Evolutionary conservation across 2,888 invertebrate genomes (phyloP), one percentile per base, ranked within the genome.

Genomic region (Drosophila phalerata): DNA sequence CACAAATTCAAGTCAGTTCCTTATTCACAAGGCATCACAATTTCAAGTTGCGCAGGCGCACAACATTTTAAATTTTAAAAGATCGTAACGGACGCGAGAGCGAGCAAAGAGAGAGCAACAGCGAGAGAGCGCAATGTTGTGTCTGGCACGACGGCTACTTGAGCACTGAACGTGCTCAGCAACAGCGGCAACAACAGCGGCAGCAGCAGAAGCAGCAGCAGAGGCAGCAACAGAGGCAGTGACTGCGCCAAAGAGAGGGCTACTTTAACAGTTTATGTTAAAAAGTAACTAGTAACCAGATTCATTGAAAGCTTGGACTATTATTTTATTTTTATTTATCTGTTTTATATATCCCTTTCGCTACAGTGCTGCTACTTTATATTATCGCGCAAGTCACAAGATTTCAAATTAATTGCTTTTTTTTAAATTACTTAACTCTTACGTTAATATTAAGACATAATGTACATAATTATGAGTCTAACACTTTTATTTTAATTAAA

Each of bases 11-110:
- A 70, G 49, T 55, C 51, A 60, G 45, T 48, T 66, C 73, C 73
- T 60, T 60, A 10, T 15, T 42, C 17, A 19, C 17, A 2, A 40
- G 47, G 56, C 60, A 57, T 45, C 47, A 52, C 42, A 32, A 37
- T 67, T 38, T 3, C 25, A 45, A 60, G 64, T 67, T 73, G 62
- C 83, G 79, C 81, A 63, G 55, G 69, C 81, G 81, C 81, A 69
- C 53, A 34, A 55, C 48, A 47, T 51, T 52, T 60, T 38, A 63
- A 28, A 6, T 22, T 22, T 22, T 8, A 0, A 65, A 67, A 58
- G 40, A 60, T 68, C 56, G 64, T 17, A 47, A 48, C 48, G 65
- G 32, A 47, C 51, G 19, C 25, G 37, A 32, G 19, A 37, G 38
- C 30, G 34, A 4, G n/a, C 19, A 13, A 55, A 13, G 15, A 25